These are phyloP conservation scores for Urosaurus nigricauda DNA, from an alignment of 2,797 vertebrate species.

Conservation along the genomic window DNA sequence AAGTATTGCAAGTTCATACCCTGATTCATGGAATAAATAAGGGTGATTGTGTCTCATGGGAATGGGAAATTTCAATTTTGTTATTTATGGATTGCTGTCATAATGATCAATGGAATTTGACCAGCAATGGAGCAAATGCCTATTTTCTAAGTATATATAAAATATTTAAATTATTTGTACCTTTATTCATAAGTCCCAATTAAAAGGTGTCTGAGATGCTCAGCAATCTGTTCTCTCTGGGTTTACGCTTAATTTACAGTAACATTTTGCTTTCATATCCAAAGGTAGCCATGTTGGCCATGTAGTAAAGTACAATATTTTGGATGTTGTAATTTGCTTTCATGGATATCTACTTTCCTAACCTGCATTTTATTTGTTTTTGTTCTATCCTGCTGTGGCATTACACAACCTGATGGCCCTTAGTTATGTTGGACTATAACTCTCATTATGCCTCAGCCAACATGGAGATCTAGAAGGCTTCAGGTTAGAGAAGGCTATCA, in stretches of 20 bases:
- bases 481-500: neutral
- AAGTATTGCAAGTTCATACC: constrained; percentile 14
- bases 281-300: too few species aligned
- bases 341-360: neutral
- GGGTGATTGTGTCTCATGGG: neutral
- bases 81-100: too few species aligned
- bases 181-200: neutral
- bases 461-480: neutral
- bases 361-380: neutral
- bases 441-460: neutral
- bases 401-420: too few species aligned
- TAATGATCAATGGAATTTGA: constrained; percentile 27
- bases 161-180: neutral
- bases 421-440: neutral
- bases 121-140: constrained; percentile 34
- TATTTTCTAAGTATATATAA: constrained; percentile 51
- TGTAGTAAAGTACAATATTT: too few species aligned
- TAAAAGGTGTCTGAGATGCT: neutral
- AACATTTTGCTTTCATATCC: neutral
- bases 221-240: neutral
- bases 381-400: neutral
- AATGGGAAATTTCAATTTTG: too few species aligned
- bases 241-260: constrained; percentile 5
- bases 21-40: constrained; percentile 24
- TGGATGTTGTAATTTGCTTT: neutral